Percentiles rank a stretch among this genome's conserved stretches.
Conservation (phyloP, 2,113 vertebrate genomes). For the Phyllopteryx taeniolatus region DNA sequence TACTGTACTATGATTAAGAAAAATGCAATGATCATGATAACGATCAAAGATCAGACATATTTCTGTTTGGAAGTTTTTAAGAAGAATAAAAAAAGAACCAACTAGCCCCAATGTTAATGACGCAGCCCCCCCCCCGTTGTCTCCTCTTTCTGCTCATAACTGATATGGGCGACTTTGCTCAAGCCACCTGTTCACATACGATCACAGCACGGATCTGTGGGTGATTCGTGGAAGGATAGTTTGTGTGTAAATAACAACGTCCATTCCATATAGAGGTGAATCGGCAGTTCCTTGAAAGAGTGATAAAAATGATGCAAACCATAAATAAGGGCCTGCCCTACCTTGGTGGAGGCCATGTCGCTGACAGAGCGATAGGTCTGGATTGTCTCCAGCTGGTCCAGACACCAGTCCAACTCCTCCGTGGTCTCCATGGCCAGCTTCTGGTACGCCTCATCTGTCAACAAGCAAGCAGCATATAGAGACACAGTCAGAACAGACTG, state of each 20-base stretch:
- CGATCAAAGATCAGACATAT: no score
- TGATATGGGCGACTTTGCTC: not conserved
- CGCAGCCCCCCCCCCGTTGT: not conserved
- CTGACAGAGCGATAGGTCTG: slow-evolving; percentile 98
- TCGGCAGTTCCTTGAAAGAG: not conserved
- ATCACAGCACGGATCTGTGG: not conserved
- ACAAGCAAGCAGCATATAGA: slow-evolving; percentile 83
- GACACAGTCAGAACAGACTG: slow-evolving; percentile 74
- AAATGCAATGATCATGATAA: not conserved
- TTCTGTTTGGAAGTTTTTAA: no score
- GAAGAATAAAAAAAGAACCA: no score
- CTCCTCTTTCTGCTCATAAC: not conserved
- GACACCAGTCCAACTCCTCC: slow-evolving; percentile 98
- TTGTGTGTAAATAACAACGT: not conserved
- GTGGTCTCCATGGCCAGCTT: slow-evolving; percentile 98
- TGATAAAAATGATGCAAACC: not conserved
- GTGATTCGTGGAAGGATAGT: not conserved
- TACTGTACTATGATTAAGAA: not conserved
- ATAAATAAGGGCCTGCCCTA: slow-evolving; percentile 60
- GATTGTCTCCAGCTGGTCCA: slow-evolving; percentile 98
- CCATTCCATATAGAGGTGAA: not conserved
- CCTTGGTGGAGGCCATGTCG: slow-evolving; percentile 99
- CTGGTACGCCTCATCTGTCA: slow-evolving; percentile 97
- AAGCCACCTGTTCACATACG: not conserved
- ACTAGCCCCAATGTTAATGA: not conserved